Evolutionary conservation across 1,140 invertebrate species (phyloP), one percentile per base, ranked within the genome.

Genomic region (Papilio dardanus): DNA sequence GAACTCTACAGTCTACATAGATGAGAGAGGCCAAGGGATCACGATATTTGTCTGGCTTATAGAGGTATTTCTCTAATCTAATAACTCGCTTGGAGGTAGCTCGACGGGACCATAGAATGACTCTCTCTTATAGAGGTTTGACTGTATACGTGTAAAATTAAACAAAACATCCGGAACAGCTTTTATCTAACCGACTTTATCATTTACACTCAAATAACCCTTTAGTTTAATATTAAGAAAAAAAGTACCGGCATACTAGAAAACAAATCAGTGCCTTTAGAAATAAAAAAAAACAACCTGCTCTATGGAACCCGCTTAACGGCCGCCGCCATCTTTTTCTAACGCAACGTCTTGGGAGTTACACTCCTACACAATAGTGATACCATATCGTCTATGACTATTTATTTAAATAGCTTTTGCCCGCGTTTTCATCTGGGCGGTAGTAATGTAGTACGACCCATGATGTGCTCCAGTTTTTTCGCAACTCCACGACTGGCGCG

Each of bases 241-340:
- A 69, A 69, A 69, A 69, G 35, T 35, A 69, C 19, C 67, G 67
- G 67, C 67, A 42, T 40, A 68, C 31, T 68, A 69, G 67, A 69
- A 40, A 69, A 69, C 67, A 69, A 69, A 69, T 69, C 67, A 37
- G 67, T 69, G 67, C 67, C 67, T 40, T 24, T 33, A 69, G 35
- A 67, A 16, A 33, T 65, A 67, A 67, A 67, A 67, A 69, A 69
- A 69, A 69, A 69, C 67, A 69, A 69, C 67, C 67, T 69, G 67
- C 67, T 69, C 67, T 69, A 69, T 35, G 67, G 67, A 69, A 69
- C 67, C 14, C 35, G 67, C 35, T 69, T 40, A 69, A 69, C 67
- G 67, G 67, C 67, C 66, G 62, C 24, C 62, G 33, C 33, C 67
- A 68, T 68, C 31, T 68, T 69, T 69, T 40, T 69, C 67, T 69